A percentile compares a stretch with the other conserved stretches of the same genome.
phyloP scores from a whole-genome alignment of 2,888 invertebrate species.

The Nemotelus pantherinus region DNA sequence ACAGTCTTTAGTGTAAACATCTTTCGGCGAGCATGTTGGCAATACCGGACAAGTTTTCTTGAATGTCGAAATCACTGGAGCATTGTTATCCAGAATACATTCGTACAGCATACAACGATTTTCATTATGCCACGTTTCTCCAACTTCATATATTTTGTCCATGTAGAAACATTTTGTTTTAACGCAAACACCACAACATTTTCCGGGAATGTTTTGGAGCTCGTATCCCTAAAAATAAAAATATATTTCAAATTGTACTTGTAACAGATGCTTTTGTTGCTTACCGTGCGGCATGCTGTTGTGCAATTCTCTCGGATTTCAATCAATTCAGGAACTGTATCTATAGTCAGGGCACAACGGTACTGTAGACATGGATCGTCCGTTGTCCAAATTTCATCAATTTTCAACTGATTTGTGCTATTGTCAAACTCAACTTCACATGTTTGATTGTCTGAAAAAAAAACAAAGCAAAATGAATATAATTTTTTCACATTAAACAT shows the following conservation, averaged over 20 bases:
- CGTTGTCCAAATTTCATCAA: slow-evolving; percentile 61
- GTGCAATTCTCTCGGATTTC: slow-evolving; percentile 58
- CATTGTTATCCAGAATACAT: slow-evolving; percentile 53
- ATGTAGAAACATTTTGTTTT: slow-evolving; percentile 61
- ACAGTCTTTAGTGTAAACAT: slow-evolving; percentile 58
- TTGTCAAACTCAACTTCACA: slow-evolving; percentile 59
- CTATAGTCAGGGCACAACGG: slow-evolving; percentile 57
- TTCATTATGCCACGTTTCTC: slow-evolving; percentile 61
- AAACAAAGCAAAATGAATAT: neutral
- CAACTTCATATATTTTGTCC: slow-evolving; percentile 58
- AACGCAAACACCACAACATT: slow-evolving; percentile 63
- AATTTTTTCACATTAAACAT: no score
- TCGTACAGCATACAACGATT: slow-evolving; percentile 61
- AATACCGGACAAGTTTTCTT: slow-evolving; percentile 60
- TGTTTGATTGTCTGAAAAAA: slow-evolving; percentile 38
- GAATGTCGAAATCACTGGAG: slow-evolving; percentile 59
- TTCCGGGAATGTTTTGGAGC: slow-evolving; percentile 54
- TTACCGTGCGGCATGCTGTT: slow-evolving; percentile 60
- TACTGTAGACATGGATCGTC: slow-evolving; percentile 59
- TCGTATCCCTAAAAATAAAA: slow-evolving; percentile 58
- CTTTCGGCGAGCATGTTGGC: slow-evolving; percentile 57
- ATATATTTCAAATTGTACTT: neutral
- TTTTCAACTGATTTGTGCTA: slow-evolving; percentile 48
- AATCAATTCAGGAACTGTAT: slow-evolving; percentile 53
- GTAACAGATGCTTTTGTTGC: slow-evolving; percentile 46